Base-by-base conservation (phyloP, 2,113 vertebrate species). In the Tautogolabrus adspersus region DNA sequence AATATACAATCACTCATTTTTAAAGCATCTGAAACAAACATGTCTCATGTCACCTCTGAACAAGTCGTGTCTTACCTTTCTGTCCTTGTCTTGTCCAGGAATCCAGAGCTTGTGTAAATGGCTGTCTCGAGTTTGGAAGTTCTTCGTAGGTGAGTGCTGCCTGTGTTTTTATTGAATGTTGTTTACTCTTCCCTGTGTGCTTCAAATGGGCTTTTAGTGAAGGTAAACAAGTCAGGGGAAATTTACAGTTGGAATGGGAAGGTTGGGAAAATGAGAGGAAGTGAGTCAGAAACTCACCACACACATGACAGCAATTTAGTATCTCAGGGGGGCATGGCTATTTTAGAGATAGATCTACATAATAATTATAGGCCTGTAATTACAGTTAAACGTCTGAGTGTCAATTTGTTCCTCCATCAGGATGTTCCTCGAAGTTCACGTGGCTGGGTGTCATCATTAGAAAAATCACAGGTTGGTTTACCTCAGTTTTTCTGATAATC, bases 51-150 rank as follows among this genome's bases (percentile, higher is more conserved):
- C 0, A 15, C 19, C 7, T 6, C 0, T 1, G 11, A 18, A 10
- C 59, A 30, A 56, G 10, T 21, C 0, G n/a, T 10, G 16, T 12
- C 12, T 63, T 3, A 77, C 19, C 37, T 30, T 23, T 59, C 22
- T 15, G 3, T 6, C 21, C 3, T 9, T 70, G 6, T 58, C 13
- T 58, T 60, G 6, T 77, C 49, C 79, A 94, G 93, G 72, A 30
- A 88, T 94, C 74, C 68, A 85, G 69, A 82, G n/a, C 12, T n/a
- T 93, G 21, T 77, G 74, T 42, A 88, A 77, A 46, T 92, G 87
- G 75, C 44, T 91, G 74, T 80, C 79, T 57, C 37, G 47, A 11
- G 5, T 92, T 22, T 91, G 88, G 90, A 56, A 38, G 37, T 88
- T 89, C 62, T 6, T 91, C 1, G 30, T 30, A 30, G 75, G 93